Evolutionary conservation across 2,888 invertebrate genomes (phyloP), one percentile per base, ranked within the genome.

Genomic region (Cheilosia soror): DNA sequence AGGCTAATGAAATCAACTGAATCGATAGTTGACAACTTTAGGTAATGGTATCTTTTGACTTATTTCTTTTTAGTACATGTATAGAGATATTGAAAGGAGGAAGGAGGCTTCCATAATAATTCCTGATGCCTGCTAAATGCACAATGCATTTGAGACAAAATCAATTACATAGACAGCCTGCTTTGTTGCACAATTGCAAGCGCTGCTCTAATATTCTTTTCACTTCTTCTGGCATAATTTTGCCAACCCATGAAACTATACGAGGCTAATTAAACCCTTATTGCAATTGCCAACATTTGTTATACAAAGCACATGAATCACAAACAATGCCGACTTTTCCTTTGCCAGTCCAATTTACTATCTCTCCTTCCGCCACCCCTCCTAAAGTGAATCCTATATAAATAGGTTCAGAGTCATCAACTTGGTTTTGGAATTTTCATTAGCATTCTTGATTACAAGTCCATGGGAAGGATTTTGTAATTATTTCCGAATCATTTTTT

Each of bases 401-500:
- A 76, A 76, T 71, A 81, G 71, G 58, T 63, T 76, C 69, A 65
- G 47, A 51, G 65, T 76, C 37, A 76, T 81, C 87, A 88, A 89
- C 89, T 92, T 63, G 53, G 37, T 33, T 51, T 51, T 51, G 44
- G 65, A 75, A 84, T 79, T 79, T 80, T 75, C 84, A 84, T 84
- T 84, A 75, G 75, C 79, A 84, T 84, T 79, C 71, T 80, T 84
- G 84, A 84, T 84, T 84, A 84, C 25, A 80, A 80, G 69, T 68
- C 75, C 69, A 75, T 40, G 57, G 57, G 77, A 77, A 83, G 82
- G 82, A 78, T 83, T 83, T 78, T 63, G 62, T 83, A 83, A 83
- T 83, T 83, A 83, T 83, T 83, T 83, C 83, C 83, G 83, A 78
- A 83, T 83, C 83, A 83, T 83, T 83, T 83, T 83, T 83, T 83